Percentiles rank a stretch among this genome's conserved stretches.
These are phyloP conservation scores for Prunella himalayana DNA, from an alignment of 2,113 vertebrate species.

Conservation along the genomic window DNA sequence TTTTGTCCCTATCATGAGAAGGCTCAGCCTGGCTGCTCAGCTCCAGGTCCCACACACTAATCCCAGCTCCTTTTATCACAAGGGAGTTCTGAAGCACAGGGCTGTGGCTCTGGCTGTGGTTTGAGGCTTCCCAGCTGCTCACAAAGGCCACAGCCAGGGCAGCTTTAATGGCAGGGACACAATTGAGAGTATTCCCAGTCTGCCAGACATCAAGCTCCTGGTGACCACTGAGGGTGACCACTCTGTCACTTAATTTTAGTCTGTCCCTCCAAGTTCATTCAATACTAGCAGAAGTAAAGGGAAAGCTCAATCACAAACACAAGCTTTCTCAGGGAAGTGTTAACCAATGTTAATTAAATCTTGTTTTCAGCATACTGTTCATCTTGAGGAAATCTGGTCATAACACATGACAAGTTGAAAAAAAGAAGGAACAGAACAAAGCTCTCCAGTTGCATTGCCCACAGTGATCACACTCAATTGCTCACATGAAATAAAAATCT, in stretches of 20 bases:
- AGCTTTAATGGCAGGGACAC: neutral
- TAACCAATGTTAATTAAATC: neutral
- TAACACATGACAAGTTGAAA: neutral
- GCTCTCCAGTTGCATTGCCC: neutral
- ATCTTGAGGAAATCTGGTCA: neutral
- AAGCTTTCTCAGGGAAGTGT: neutral
- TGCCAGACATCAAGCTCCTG: neutral
- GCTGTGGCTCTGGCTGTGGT: neutral
- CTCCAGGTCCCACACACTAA: rapidly evolving
- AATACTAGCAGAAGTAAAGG: neutral
- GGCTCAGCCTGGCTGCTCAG: neutral
- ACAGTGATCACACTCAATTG: neutral
- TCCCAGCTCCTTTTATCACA: neutral
- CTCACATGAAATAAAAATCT: neutral
- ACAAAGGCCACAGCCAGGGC: neutral
- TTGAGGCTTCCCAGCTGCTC: conserved; percentile 15
- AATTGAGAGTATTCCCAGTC: neutral
- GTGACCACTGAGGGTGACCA: neutral
- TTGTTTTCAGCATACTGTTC: neutral
- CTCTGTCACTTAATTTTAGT: neutral
- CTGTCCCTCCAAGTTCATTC: neutral
- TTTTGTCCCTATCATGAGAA: rapidly evolving
- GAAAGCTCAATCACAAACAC: neutral
- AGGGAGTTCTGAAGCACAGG: neutral
- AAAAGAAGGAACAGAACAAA: neutral